Evolutionary conservation across 2,113 vertebrate species (phyloP), one percentile per base, ranked within the genome.

Genomic region (Entomyzon cyanotis): DNA sequence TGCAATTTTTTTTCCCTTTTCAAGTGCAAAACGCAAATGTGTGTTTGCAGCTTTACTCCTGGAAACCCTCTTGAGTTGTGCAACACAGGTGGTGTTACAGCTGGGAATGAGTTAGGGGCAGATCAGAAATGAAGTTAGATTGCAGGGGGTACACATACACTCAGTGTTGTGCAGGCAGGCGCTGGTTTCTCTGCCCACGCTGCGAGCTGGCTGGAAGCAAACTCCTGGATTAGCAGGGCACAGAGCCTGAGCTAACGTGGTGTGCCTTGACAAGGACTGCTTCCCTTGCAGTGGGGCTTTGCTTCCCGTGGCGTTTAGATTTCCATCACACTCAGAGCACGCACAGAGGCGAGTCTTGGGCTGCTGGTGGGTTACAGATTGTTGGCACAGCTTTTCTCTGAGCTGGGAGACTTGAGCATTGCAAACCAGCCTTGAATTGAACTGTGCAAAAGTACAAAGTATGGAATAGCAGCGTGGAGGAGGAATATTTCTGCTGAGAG

Each of bases 191-290:
- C 87, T 92, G 75, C 80, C 87, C 60, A 27, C 4, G 1, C 84
- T 78, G 52, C 0, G 22, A 52, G 70, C 74, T 52, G 60, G 17
- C 65, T 79, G 87, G 64, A 55, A 46, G 42, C 68, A 49, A 67
- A 28, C n/a, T 73, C 1, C 83, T 41, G 37, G 22, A 5, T 46
- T 60, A 15, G 5, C 0, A 42, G 79, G 53, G 42, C 60, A 35
- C 4, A 0, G 8, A 80, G 75, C 65, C 78, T 0, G 4, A 50
- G 80, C 63, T 75, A 5, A 12, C 0, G 1, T 2, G 4, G 17
- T 7, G 56, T 63, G 73, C 69, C 73, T 87, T 4, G 5, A n/a
- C 9, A 11, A 58, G 50, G 47, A 25, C 77, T 84, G 12, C 3
- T 28, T 23, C 80, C 39, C 55, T 74, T 39, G 11, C 33, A 27